Evolutionary conservation across 2,797 vertebrate species (phyloP).

Genomic region (Alfaro cultratus): DNA sequence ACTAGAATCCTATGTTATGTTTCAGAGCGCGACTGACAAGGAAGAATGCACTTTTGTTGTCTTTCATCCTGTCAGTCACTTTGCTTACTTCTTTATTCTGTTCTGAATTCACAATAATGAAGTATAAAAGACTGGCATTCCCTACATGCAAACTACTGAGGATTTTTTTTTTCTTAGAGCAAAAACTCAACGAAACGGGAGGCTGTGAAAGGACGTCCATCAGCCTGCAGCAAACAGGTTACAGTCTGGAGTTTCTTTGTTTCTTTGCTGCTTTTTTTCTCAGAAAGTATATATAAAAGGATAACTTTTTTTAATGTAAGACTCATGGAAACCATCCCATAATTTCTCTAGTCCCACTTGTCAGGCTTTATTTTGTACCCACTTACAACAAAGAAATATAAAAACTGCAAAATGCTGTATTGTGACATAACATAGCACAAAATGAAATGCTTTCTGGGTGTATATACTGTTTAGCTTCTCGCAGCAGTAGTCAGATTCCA

Average conservation of each 20-base stretch:
- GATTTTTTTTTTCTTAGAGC: background rate
- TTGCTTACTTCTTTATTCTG: slow-evolving; percentile 37
- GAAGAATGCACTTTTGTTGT: slow-evolving; percentile 31
- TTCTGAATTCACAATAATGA: slow-evolving; percentile 42
- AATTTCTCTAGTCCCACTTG: slow-evolving; percentile 29
- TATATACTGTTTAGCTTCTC: background rate
- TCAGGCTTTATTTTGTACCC: slow-evolving; percentile 26
- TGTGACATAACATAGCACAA: background rate
- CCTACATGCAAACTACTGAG: slow-evolving; percentile 37
- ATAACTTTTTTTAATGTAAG: slow-evolving; percentile 27
- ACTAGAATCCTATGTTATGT: slow-evolving; percentile 10
- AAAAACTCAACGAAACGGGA: background rate
- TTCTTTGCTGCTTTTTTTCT: background rate
- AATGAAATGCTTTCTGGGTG: background rate
- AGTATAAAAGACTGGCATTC: slow-evolving; percentile 33
- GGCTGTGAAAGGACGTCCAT: background rate
- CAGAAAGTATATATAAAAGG: slow-evolving; percentile 49
- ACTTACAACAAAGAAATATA: slow-evolving; percentile 7
- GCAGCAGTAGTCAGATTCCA: background rate
- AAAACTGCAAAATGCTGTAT: background rate
- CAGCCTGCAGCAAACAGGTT: background rate
- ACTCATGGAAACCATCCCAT: slow-evolving; percentile 23
- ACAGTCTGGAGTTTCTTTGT: background rate
- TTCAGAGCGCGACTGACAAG: slow-evolving; percentile 14
- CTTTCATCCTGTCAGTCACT: slow-evolving; percentile 51